Conservation (phyloP, 1,140 invertebrate genomes). For the Diabrotica virgifera region DNA sequence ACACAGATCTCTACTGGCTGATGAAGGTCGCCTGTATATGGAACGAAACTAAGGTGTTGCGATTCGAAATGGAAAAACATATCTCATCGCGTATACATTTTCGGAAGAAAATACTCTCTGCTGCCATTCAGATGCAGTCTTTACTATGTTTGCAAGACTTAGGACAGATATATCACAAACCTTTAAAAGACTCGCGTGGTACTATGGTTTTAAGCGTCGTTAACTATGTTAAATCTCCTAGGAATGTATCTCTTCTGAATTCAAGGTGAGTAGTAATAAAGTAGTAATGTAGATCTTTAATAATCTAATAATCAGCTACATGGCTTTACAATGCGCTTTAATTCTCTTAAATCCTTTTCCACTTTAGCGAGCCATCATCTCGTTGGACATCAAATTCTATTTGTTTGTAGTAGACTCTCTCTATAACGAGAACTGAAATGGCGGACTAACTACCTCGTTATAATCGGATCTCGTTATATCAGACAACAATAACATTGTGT, state of each 20-base stretch:
- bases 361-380: too few relatives aligned
- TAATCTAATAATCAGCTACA: too few relatives aligned
- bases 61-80: constrained; percentile 91
- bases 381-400: too few relatives aligned
- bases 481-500: too few relatives aligned
- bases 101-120: constrained; percentile 85
- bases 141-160: constrained; percentile 88
- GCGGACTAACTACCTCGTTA: too few relatives aligned
- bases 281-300: too few relatives aligned
- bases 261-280: constrained; percentile 54
- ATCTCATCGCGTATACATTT: constrained; percentile 87
- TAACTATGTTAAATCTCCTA: constrained; percentile 78
- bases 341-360: too few relatives aligned
- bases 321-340: too few relatives aligned
- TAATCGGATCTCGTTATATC: too few relatives aligned
- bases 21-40: constrained; percentile 96
- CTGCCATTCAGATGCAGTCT: constrained; percentile 88
- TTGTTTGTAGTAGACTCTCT: too few relatives aligned
- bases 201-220: constrained; percentile 88
- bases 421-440: too few relatives aligned
- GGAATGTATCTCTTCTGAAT: constrained; percentile 79
- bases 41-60: constrained; percentile 89
- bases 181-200: constrained; percentile 81
- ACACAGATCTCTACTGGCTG: constrained; percentile 94
- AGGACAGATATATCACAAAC: constrained; percentile 88